Base-by-base conservation (phyloP, 2,113 vertebrate species). In the Pardalotus punctatus region DNA sequence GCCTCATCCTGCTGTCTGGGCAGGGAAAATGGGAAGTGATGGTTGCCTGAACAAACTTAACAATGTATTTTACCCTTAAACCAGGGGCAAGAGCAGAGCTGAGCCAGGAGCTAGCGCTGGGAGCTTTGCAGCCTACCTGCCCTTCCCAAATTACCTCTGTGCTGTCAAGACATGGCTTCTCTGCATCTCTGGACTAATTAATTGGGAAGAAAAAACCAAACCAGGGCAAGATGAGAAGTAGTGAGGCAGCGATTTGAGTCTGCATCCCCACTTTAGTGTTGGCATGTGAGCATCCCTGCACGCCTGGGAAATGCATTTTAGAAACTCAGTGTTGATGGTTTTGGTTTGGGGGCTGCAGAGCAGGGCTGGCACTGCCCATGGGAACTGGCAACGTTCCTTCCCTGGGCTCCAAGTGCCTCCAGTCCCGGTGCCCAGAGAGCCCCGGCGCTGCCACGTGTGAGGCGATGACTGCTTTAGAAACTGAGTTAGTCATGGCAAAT, bases 201-300 rank as follows among this genome's bases (percentile, higher is more conserved):
- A 76, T 24, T 57, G 3, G 6, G 43, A 48, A 66, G 48, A 54
- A 50, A 64, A 77, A 13, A 13, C 14, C 57, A 42, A 66, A 42
- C 6, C 21, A 47, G 40, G 35, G 7, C n/a, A 76, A 64, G 66
- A 72, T 14, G 10, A 88, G 48, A 36, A 88, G 29, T 4, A 48
- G 66, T 0, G 35, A 90, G 25, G 61, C 65, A 76, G 40, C 0
- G 0, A 40, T 31, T 35, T 43, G 54, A 42, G 43, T 54, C 84
- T 66, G 65, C 33, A 43, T 7, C 58, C 0, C 0, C 1, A 0
- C 28, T 66, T 25, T 6, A 11, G 2, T 14, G 54, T 4, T n/a
- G 12, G 28, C 29, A 29, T 0, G 3, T 13, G 60, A 81, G 31
- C 45, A 2, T 23, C 38, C 50, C 48, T 57, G 78, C 43, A 45